A percentile compares a stretch with the other conserved stretches of the same genome.
phyloP scores from a whole-genome alignment of 2,888 invertebrate species.

The Caenorhabditis panamensis region DNA sequence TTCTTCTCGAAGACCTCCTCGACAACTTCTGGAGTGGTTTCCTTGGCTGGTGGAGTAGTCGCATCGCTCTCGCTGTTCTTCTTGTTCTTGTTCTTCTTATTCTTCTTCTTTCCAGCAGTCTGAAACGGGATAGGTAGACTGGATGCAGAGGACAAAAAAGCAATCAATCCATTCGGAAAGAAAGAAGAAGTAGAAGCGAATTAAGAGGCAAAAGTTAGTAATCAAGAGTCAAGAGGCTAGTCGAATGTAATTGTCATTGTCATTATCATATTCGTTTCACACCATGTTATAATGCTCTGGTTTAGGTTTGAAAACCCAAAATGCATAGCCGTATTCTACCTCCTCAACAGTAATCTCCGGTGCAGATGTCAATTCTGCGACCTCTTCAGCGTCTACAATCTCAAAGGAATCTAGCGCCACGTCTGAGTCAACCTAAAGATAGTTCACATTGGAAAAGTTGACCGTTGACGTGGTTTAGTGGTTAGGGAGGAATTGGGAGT shows the following conservation, averaged over 20 bases:
- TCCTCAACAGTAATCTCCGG: conserved; percentile 53
- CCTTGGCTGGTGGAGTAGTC: conserved; percentile 37
- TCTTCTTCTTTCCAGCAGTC: conserved; percentile 46
- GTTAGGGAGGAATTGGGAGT: conserved; percentile 18
- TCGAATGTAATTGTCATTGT: neutral
- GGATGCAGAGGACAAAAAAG: neutral
- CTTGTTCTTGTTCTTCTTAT: conserved; percentile 63
- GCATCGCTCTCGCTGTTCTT: conserved; percentile 56
- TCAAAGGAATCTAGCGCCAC: conserved; percentile 60
- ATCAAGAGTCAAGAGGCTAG: conserved; percentile 6
- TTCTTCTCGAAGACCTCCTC: conserved; percentile 62
- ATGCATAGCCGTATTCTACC: conserved; percentile 21
- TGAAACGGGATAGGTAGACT: conserved; percentile 23
- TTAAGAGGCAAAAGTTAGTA: conserved; percentile 32
- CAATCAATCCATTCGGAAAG: conserved; percentile 8
- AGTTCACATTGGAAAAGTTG: conserved; percentile 7
- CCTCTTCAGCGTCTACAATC: conserved; percentile 49
- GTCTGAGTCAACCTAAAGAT: conserved; percentile 56
- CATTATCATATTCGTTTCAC: conserved; percentile 16
- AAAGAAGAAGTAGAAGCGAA: conserved; percentile 20
- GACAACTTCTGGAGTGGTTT: conserved; percentile 44
- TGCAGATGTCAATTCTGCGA: conserved; percentile 52
- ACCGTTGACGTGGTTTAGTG: conserved; percentile 3
- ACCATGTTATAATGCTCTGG: conserved; percentile 29
- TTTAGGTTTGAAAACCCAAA: conserved; percentile 3